A percentile compares a stretch with the other conserved stretches of the same genome.
phyloP scores from a whole-genome alignment of 1,140 invertebrate genomes.

The Brachionus rubens region DNA sequence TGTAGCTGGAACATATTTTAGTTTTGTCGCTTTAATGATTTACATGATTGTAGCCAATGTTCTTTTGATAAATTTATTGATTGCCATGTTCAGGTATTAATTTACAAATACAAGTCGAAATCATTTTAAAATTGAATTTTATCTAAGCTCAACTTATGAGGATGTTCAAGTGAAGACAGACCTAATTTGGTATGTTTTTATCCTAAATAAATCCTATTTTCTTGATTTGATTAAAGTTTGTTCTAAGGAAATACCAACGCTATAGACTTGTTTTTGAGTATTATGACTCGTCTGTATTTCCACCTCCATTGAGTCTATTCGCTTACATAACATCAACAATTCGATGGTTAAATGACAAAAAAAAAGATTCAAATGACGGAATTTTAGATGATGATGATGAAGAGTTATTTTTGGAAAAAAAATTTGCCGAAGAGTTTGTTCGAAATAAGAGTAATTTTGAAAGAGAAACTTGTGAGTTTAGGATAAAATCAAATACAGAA shows the following conservation, averaged over 20 bases:
- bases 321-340: constrained; percentile 66
- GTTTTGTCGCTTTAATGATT: constrained; percentile 37
- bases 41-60: constrained; percentile 57
- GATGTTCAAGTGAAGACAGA: constrained; percentile 43
- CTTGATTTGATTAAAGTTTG: not conserved
- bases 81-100: constrained; percentile 58
- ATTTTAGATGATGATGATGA: not conserved
- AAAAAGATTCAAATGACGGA: not conserved
- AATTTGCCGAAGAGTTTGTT: constrained; percentile 43
- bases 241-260: constrained; percentile 35
- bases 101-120: not conserved
- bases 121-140: not conserved
- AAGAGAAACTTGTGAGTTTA: not conserved
- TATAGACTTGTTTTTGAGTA: constrained; percentile 43
- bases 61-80: constrained; percentile 56
- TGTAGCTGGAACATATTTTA: not conserved
- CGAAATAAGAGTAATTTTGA: not conserved
- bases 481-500: constrained; percentile 22
- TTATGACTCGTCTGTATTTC: constrained; percentile 32
- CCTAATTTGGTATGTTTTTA: constrained; percentile 11
- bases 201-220: not conserved
- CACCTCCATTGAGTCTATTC: constrained; percentile 32
- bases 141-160: constrained; percentile 34
- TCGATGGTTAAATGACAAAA: constrained; percentile 65
- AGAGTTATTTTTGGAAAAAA: constrained; percentile 36